phyloP scores from a whole-genome alignment of 92 coral and sea anemone species.

The Bergia puertoricense region DNA sequence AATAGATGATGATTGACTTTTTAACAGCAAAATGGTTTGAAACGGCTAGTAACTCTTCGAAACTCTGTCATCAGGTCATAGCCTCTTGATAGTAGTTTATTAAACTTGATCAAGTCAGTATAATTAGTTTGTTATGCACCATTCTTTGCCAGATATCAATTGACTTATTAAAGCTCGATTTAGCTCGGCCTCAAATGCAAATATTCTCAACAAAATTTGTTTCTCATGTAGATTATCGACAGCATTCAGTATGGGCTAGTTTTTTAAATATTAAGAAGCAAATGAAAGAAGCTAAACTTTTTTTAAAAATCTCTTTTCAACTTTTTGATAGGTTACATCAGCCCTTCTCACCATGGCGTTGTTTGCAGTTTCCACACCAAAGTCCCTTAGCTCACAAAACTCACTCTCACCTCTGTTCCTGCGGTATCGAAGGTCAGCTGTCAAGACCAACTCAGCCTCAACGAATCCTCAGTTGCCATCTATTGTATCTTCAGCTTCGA shows the following conservation, averaged over 20 bases:
- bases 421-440: not conserved
- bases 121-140: too few species aligned
- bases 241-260: not conserved
- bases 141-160: too few species aligned
- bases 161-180: too few species aligned
- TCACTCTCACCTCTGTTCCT: not conserved
- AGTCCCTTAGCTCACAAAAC: not conserved
- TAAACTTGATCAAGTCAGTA: too few species aligned
- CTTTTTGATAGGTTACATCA: not conserved
- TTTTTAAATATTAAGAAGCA: not conserved
- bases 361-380: slow-evolving; percentile 14
- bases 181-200: too few species aligned
- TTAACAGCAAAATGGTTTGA: not conserved
- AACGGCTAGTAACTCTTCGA: too few species aligned
- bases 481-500: slow-evolving; percentile 4
- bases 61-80: too few species aligned
- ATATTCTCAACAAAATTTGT: too few species aligned
- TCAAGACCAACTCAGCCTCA: slow-evolving; percentile 12
- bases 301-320: not conserved
- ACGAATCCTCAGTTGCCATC: not conserved
- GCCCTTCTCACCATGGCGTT: slow-evolving; percentile 20
- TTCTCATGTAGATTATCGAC: too few species aligned
- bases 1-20: not conserved
- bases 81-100: too few species aligned
- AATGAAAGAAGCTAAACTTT: not conserved